Conservation (phyloP, 2,113 vertebrate species). For the Phalacrocorax brasilianus region DNA sequence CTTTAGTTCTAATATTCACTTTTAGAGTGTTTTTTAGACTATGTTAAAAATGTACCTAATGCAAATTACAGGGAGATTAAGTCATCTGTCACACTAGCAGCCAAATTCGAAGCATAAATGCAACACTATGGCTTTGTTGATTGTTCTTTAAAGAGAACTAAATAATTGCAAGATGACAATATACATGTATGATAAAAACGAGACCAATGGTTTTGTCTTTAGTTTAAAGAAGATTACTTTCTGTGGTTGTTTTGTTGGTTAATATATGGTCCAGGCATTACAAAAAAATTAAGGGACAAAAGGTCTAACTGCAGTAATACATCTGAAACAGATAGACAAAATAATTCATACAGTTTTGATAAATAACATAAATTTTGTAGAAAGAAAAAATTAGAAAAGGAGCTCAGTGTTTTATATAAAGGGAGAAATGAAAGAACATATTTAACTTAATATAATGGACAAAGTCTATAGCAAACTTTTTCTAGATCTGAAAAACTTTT, state of each 20-base stretch:
- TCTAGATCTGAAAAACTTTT: not conserved
- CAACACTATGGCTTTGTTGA: too few species aligned
- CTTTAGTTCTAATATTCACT: too few species aligned
- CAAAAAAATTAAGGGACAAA: not conserved
- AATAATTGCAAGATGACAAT: too few species aligned
- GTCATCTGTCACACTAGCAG: too few species aligned
- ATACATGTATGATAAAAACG: too few species aligned
- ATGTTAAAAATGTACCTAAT: too few species aligned
- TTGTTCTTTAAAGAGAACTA: too few species aligned
- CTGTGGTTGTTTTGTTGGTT: not conserved
- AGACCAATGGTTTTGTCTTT: too few species aligned
- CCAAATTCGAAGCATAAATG: too few species aligned
- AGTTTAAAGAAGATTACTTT: too few species aligned
- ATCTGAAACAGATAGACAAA: not conserved
- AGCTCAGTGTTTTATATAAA: not conserved
- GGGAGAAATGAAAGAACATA: not conserved
- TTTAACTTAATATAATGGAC: not conserved
- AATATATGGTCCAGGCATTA: not conserved
- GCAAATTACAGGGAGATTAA: too few species aligned
- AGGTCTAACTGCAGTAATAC: not conserved
- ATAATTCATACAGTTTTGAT: not conserved
- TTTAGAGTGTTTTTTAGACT: too few species aligned
- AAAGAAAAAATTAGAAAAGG: not conserved
- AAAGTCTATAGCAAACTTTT: not conserved
- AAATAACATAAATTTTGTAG: not conserved